phyloP scores from a whole-genome alignment of 2,113 vertebrate species.

The Odontesthes bonariensis region DNA sequence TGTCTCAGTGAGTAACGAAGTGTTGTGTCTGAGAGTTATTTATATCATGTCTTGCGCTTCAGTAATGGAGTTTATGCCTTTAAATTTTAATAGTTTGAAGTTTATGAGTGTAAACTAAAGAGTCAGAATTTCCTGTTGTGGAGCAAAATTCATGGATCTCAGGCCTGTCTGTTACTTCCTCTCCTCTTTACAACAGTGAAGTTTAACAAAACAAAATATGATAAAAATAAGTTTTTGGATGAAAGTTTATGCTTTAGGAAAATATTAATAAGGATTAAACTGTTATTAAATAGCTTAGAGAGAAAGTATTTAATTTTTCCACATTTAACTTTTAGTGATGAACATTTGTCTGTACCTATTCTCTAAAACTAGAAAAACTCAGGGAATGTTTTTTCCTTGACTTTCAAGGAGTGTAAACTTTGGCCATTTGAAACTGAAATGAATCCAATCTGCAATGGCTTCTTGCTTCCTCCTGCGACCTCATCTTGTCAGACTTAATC shows the following conservation, averaged over 20 bases:
- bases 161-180: background rate
- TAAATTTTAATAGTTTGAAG: constrained; percentile 32
- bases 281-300: no score
- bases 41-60: constrained; percentile 24
- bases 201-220: background rate
- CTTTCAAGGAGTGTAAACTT: background rate
- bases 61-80: constrained; percentile 40
- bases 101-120: background rate
- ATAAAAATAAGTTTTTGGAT: no score
- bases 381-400: background rate
- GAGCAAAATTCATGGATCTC: background rate
- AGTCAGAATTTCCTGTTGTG: background rate
- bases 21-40: constrained; percentile 28
- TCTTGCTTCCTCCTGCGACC: background rate
- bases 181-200: background rate
- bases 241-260: no score
- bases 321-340: no score
- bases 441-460: constrained; percentile 3
- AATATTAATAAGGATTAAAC: no score
- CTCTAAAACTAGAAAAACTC: background rate
- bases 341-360: background rate
- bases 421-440: constrained; percentile 4
- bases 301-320: no score
- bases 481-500: constrained; percentile 44
- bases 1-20: background rate